These are phyloP conservation scores for Drosophila affinis DNA, from an alignment of 2,888 invertebrate species.

Conservation along the genomic window DNA sequence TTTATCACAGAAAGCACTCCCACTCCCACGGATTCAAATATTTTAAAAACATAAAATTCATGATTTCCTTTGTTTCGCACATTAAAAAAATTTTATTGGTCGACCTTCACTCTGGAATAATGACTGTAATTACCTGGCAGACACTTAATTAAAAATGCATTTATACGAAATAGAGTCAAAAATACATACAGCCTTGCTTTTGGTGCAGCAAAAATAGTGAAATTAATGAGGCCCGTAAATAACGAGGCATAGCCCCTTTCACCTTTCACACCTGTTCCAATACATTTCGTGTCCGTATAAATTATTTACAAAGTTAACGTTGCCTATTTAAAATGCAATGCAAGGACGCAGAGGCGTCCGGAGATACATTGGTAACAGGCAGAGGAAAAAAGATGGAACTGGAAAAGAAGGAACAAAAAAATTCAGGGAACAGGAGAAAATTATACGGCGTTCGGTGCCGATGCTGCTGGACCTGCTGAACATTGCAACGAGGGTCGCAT, in stretches of 20 bases:
- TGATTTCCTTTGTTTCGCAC: not conserved
- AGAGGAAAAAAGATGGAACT: conserved; percentile 9
- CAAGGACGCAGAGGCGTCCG: conserved; percentile 15
- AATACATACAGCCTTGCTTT: no score
- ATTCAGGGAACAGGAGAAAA: conserved; percentile 45
- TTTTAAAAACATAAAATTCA: conserved; percentile 11
- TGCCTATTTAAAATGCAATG: conserved; percentile 40
- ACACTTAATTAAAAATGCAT: conserved; percentile 41
- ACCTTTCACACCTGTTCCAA: no score
- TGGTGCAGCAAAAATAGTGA: conserved; percentile 45
- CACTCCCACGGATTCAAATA: not conserved
- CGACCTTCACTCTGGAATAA: conserved; percentile 33
- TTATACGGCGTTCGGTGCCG: conserved; percentile 39
- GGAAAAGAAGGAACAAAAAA: conserved; percentile 11
- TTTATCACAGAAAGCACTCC: no score
- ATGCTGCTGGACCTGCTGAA: conserved; percentile 17
- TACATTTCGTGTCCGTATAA: conserved; percentile 35
- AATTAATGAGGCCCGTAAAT: conserved; percentile 58
- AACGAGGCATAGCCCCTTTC: not conserved
- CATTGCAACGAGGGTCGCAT: conserved; percentile 45
- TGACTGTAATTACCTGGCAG: conserved; percentile 41
- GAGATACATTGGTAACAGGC: not conserved
- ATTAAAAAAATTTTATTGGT: conserved; percentile 6
- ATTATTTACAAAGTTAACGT: conserved; percentile 44
- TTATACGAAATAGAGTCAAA: conserved; percentile 40